Conservation (phyloP, 2,888 invertebrate genomes). For the Mystacides longicornis region DNA sequence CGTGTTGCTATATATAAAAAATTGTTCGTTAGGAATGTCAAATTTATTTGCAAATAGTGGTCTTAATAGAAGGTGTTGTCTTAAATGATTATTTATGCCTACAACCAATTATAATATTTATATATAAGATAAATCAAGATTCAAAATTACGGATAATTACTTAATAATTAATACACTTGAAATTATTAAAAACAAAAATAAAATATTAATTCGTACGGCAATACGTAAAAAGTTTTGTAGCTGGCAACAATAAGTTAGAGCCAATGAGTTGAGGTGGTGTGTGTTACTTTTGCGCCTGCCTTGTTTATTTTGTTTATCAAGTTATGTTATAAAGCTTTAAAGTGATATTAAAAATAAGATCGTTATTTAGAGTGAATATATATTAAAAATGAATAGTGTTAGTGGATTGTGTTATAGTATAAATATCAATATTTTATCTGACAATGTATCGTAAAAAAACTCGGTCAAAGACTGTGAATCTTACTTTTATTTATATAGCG, state of each 20-base stretch:
- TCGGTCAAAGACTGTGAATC: conserved; percentile 7
- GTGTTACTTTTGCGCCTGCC: conserved; percentile 16
- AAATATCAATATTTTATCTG: background rate
- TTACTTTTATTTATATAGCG: background rate
- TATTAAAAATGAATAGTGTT: conserved; percentile 1
- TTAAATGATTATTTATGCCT: no score
- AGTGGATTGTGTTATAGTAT: background rate
- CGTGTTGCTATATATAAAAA: no score
- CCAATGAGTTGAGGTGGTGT: conserved; percentile 19
- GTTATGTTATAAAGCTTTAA: conserved; percentile 1
- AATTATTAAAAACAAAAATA: no score
- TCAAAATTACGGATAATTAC: no score
- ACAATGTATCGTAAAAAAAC: conserved; percentile 6
- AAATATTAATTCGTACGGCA: no score
- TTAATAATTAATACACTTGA: no score
- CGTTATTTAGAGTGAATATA: background rate
- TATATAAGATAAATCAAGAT: no score
- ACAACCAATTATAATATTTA: no score
- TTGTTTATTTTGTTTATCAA: conserved; percentile 20
- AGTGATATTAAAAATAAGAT: background rate
- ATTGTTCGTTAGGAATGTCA: no score
- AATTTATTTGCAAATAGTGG: no score
- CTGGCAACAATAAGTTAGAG: conserved; percentile 14
- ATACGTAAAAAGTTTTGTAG: no score
- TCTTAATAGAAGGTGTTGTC: no score